Evolutionary conservation across 1,140 invertebrate species (phyloP), one percentile per base, ranked within the genome.

Genomic region (Cyclina sinensis): DNA sequence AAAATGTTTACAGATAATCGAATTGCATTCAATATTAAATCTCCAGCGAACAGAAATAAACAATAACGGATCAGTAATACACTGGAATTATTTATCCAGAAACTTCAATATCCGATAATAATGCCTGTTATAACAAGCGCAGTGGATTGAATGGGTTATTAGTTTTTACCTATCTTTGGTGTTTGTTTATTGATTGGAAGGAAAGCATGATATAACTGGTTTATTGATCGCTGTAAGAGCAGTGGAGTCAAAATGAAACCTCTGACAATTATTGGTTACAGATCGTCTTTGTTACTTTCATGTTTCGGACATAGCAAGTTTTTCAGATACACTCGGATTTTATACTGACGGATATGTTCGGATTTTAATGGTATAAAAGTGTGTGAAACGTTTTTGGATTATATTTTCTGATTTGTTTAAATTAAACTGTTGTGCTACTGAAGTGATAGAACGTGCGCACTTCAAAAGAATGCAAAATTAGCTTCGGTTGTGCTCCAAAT

Each of bases 131-230:
- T 35, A 7, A 11, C 32, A 0, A 37, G 65, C 12, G 14, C 32
- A 12, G 32, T 70, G 65, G 37, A 35, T 9, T 39, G 12, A 18
- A 21, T 37, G 65, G 37, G 18, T 70, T 37, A 37, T 70, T 37
- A 70, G 32, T 70, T 70, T 70, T 70, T 37, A 70, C 65, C 30
- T 70, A 70, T 70, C 65, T 35, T 7, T 70, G 65, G 65, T 70
- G 37, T 70, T 70, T 70, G 65, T 70, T 70, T 70, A 70, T 70
- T 70, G 65, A 70, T 70, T 70, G 65, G 32, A 7, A 1, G 11
- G 14, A 35, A 39, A n/a, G 65, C 32, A 70, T 70, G 65, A 37
- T 70, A 37, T 70, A 70, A 37, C 65, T 37, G 24, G 0, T 14
- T 16, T 70, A 70, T 70, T 39, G 65, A 70, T 70, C 65, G 0